phyloP scores from a whole-genome alignment of 2,888 invertebrate species.

The Acleris sparsana region DNA sequence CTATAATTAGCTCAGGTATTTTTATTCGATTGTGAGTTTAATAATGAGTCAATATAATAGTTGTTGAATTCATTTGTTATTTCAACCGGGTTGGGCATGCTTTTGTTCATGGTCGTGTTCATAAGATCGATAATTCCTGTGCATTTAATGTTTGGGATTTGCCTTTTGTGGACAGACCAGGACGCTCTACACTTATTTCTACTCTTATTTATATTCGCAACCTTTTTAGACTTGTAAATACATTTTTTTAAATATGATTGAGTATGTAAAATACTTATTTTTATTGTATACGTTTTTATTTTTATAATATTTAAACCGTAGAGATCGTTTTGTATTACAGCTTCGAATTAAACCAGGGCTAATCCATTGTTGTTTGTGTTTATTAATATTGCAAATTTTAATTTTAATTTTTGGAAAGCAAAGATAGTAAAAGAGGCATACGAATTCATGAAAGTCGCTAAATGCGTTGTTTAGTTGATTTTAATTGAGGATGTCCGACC shows the following conservation, averaged over 20 bases:
- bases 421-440: background rate
- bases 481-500: background rate
- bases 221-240: background rate
- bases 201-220: background rate
- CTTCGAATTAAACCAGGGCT: slow-evolving; percentile 2
- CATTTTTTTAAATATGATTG: background rate
- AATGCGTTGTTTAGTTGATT: background rate
- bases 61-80: background rate
- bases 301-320: slow-evolving; percentile 6
- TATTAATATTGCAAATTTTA: background rate
- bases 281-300: background rate
- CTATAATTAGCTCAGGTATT: background rate
- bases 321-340: slow-evolving; percentile 4
- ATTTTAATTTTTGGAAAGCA: background rate
- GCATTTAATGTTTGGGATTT: background rate
- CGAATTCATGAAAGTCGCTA: background rate
- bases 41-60: background rate
- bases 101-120: background rate
- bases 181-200: slow-evolving; percentile 4
- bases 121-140: background rate
- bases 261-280: background rate
- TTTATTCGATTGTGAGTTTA: background rate
- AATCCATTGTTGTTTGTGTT: slow-evolving; percentile 6
- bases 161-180: background rate
- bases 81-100: background rate